A percentile compares a stretch with the other conserved stretches of the same genome.
phyloP scores from a whole-genome alignment of 2,797 vertebrate genomes.

The Pangasius macronema region DNA sequence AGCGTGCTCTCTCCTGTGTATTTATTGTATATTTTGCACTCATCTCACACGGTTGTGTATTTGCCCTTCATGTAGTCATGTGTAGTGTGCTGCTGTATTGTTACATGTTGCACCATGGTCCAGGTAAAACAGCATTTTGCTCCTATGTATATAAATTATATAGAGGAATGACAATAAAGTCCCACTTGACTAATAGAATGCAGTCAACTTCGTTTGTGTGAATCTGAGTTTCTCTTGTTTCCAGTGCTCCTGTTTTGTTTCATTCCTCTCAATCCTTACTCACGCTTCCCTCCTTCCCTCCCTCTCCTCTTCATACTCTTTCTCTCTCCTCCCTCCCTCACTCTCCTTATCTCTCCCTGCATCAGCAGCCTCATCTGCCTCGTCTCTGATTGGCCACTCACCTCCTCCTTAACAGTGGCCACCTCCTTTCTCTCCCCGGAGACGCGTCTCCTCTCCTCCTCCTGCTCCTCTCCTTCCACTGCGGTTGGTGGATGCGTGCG shows the following conservation, averaged over 20 bases:
- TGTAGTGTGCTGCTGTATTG: neutral
- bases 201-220: too few relatives aligned
- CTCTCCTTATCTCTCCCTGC: slow-evolving; percentile 45
- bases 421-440: slow-evolving; percentile 58
- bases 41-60: neutral
- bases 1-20: neutral
- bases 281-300: slow-evolving; percentile 19
- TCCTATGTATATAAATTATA: neutral
- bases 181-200: neutral
- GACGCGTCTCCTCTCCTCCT: slow-evolving; percentile 66
- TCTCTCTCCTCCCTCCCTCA: neutral
- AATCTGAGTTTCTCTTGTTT: neutral
- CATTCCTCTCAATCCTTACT: neutral
- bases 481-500: slow-evolving; percentile 72
- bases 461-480: slow-evolving; percentile 69
- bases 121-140: neutral
- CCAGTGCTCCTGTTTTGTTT: slow-evolving; percentile 28
- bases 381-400: slow-evolving; percentile 63
- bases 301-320: neutral
- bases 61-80: neutral
- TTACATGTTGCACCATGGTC: neutral
- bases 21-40: neutral
- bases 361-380: slow-evolving; percentile 49
- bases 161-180: neutral
- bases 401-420: slow-evolving; percentile 62